Evolutionary conservation across 2,113 vertebrate species (phyloP).

Genomic region (Pterophyllum scalare): DNA sequence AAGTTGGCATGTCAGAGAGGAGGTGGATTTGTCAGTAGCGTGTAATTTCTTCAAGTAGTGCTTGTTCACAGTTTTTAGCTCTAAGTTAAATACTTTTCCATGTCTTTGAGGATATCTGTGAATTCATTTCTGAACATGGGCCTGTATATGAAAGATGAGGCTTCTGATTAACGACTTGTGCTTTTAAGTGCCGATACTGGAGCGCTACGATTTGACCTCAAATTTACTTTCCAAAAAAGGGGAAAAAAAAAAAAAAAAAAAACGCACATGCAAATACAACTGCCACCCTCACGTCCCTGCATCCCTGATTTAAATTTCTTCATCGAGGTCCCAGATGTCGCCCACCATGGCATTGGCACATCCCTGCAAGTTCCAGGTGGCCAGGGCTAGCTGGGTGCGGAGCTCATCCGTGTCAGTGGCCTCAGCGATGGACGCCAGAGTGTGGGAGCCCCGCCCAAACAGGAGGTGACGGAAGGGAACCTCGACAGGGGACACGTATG

Average conservation of each 20-base stretch:
- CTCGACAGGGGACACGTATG: constrained; percentile 85
- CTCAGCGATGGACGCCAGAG: constrained; percentile 81
- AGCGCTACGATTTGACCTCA: background rate
- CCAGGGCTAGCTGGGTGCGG: constrained; percentile 87
- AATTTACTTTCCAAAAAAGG: background rate
- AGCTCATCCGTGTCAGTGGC: constrained; percentile 73
- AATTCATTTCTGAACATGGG: background rate
- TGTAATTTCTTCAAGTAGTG: constrained; percentile 24
- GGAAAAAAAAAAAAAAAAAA: background rate
- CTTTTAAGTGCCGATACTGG: constrained; percentile 38
- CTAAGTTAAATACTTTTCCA: background rate
- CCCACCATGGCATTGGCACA: constrained; percentile 87
- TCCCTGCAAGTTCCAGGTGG: constrained; percentile 91
- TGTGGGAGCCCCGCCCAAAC: constrained; percentile 87
- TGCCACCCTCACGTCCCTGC: background rate
- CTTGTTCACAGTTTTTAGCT: background rate
- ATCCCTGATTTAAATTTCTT: constrained; percentile 77
- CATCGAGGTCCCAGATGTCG: constrained; percentile 88
- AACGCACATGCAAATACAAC: background rate
- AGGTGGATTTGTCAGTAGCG: constrained; percentile 9
- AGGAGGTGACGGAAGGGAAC: constrained; percentile 91
- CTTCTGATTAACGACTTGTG: constrained; percentile 39
- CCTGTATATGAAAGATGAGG: background rate
- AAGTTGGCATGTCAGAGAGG: background rate
- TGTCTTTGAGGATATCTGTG: background rate